Base-by-base conservation (phyloP, 1,140 invertebrate species). In the Magallana angulata region DNA sequence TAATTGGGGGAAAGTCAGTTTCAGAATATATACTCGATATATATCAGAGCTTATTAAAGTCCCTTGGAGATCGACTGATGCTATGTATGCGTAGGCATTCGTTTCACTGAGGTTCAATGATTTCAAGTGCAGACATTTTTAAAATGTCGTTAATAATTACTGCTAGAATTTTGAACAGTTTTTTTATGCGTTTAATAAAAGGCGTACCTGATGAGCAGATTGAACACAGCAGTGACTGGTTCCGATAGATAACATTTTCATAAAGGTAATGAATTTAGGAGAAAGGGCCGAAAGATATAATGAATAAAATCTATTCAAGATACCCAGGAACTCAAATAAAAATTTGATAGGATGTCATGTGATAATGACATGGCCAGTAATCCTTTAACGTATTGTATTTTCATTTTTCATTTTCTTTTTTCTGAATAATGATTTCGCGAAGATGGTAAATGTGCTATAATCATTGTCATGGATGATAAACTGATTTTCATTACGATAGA, bases 101-200 rank as follows among this genome's bases (percentile, higher is more conserved):
- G 9, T 76, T 76, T 76, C 36, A 36, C 11, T 4, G 68, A 48
- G 68, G 24, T 30, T 36, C 24, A 30, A 30, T 9, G 36, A 5
- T 48, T 48, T 30, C 36, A 76, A 9, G 68, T 76, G 68, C 68
- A 76, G 68, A 64, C 60, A 30, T 76, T 76, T 48, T 76, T 76
- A 76, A 76, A 76, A 30, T 76, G 68, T 76, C 68, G 24, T 76
- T 76, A 36, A 76, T 76, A 76, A 76, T 76, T 18, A 36, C 36
- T 48, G 36, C 36, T 48, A 48, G 36, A 76, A 76, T 30, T 11
- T 30, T 76, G 12, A 30, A 9, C 68, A 76, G 68, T 30, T 30
- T 71, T 18, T 48, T 48, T 48, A 48, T 5, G 36, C 36, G 1
- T 48, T 48, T 48, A 48, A 48, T 48, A 48, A 4, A 48, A 48